Evolutionary conservation across 1,140 invertebrate genomes (phyloP), one percentile per base, ranked within the genome.

Genomic region (Papilio xuthus): DNA sequence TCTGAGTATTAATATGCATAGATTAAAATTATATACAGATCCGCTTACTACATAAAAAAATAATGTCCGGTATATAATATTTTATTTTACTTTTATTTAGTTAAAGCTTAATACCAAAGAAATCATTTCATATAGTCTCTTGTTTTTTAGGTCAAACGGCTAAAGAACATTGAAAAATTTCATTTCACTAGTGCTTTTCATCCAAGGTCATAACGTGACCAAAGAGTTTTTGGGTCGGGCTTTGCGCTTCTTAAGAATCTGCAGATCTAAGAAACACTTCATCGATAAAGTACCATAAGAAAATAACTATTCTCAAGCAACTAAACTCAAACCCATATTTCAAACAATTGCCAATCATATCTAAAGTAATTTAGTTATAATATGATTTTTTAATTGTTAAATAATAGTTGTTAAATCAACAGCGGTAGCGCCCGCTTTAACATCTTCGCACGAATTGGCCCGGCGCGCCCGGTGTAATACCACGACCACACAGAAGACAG

Each of bases 121-220:
- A 26, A 32, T 67, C 1, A 67, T 67, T 67, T 67, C 60, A n/a
- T 60, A 60, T 26, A 60, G 4, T 67, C 12, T 67, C 13, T 60
- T 23, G 9, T 67, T 67, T 28, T 67, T 67, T 67, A 28, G 60
- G 60, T 67, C 23, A 67, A 67, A 67, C 13, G 26, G 26, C 60
- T 67, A 32, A 67, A 67, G 60, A 67, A 67, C 26, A 67, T 28
- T 67, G 26, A 67, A 67, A 67, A 67, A 32, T 28, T 15, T 67
- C 12, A 67, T 28, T 32, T 67, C 26, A 67, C 60, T 67, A 28
- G 23, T 32, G 60, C 60, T 67, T 67, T 67, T 32, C 60, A 67
- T 67, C 26, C 60, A 67, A 67, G 60, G 60, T 67, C 26, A 28
- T 26, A 28, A 67, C 60, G 60, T 67, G 26, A 28, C 60, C 60